phyloP scores from a whole-genome alignment of 2,888 invertebrate species.

The Odontothrips loti region DNA sequence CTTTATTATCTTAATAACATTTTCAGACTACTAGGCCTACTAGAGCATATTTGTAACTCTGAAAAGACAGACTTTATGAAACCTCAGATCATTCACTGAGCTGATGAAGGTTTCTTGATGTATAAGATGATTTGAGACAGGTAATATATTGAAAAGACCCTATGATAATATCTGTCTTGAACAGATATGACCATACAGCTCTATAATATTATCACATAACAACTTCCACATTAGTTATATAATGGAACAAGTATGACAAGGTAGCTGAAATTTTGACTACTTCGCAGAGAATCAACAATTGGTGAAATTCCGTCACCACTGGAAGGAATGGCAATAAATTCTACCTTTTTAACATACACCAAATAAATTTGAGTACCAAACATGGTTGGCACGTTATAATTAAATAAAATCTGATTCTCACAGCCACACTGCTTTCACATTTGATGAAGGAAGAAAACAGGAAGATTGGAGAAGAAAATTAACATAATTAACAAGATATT shows the following conservation, averaged over 20 bases:
- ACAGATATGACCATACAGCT: not conserved
- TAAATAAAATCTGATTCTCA: not conserved
- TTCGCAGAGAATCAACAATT: not conserved
- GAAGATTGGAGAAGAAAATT: not conserved
- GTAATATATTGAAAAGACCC: not conserved
- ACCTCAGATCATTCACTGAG: not conserved
- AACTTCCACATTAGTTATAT: not conserved
- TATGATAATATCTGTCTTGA: not conserved
- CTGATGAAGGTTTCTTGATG: not conserved
- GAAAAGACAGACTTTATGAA: not conserved
- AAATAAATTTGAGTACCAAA: not conserved
- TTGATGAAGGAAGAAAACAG: not conserved
- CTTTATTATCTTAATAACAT: not conserved
- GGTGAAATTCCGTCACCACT: not conserved
- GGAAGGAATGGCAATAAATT: not conserved
- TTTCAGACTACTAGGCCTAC: not conserved
- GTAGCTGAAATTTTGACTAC: not conserved
- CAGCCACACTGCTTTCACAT: constrained; percentile 11
- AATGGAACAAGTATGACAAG: not conserved
- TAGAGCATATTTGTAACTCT: not conserved
- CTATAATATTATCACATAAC: not conserved
- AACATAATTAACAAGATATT: not conserved
- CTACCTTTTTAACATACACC: not conserved
- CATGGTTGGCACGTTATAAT: not conserved
- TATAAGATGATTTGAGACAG: not conserved